These are phyloP conservation scores for Megalurothrips usitatus DNA, from an alignment of 2,888 invertebrate genomes.

Conservation along the genomic window DNA sequence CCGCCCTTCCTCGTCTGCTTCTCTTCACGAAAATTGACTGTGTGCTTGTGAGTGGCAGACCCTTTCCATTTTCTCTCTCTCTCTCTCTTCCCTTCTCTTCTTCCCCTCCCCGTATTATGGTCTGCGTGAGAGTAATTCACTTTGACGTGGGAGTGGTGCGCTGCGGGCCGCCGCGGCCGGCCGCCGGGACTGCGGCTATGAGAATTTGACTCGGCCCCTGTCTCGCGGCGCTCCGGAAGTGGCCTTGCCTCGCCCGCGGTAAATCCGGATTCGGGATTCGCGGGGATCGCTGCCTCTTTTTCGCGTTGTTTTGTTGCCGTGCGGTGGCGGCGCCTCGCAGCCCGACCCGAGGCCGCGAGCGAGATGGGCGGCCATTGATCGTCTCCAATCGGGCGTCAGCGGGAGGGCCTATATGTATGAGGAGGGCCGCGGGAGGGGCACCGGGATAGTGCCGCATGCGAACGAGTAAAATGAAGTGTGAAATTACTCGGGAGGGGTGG, in stretches of 20 bases:
- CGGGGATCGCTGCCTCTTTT: no score
- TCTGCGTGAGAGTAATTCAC: not conserved
- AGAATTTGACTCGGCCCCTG: no score
- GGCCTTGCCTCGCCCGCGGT: no score
- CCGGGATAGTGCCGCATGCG: not conserved
- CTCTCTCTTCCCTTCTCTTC: not conserved
- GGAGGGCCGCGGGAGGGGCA: not conserved
- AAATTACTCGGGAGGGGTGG: not conserved
- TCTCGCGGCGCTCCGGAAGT: no score
- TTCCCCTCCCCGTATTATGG: not conserved
- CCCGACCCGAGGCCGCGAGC: no score
- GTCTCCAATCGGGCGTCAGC: no score
- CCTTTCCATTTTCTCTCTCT: not conserved
- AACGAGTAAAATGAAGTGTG: constrained; percentile 18
- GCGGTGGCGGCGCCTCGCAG: no score
- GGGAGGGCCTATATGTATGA: no score
- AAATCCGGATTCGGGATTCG: no score
- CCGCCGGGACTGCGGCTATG: not conserved
- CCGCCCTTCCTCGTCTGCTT: not conserved
- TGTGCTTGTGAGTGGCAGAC: constrained; percentile 6
- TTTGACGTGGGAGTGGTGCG: not conserved
- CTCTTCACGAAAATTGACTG: constrained; percentile 4
- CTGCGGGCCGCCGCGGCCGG: not conserved
- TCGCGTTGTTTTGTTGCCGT: no score
- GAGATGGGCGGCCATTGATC: no score